Base-by-base conservation (phyloP, 2,113 vertebrate species). In the Microcebus murinus region DNA sequence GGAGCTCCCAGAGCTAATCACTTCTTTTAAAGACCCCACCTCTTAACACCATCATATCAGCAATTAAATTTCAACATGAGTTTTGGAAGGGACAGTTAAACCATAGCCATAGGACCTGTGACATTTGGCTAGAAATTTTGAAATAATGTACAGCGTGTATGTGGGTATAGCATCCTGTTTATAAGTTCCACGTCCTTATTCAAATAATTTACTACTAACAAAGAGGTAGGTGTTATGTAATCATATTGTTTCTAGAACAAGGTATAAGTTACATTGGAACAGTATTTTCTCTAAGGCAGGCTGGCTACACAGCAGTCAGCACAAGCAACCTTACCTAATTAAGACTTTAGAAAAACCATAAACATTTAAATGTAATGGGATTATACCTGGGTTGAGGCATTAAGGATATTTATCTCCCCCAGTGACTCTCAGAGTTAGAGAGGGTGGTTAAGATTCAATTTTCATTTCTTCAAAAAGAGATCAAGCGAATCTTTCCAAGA, bases 401-500 rank as follows among this genome's bases (percentile, higher is more conserved):
- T 52, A 94, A 77, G 50, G 34, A 45, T 79, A 25, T 84, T 71
- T 71, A 57, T 92, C 55, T 92, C 45, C 42, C 20, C 55, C 45
- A 42, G 31, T 79, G 85, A 25, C 70, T 76, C 48, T 76, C n/a
- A 76, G 36, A 48, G 45, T 77, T 63, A 71, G 31, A 80, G 87
- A 63, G 6, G 4, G n/a, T 95, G 42, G 61, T 55, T 91, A 81
- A 57, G 18, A 90, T 83, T 91, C n/a, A 71, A 50, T 57, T 87
- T 95, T 87, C 20, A 63, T 68, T 93, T 93, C 50, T 93, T 95
- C 39, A 73, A 25, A 57, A 76, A 91, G 5, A 82, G n/a, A 59
- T 73, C 50, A 77, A 39, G 77, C 45, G 81, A 57, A 93, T 83
- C 61, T 29, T 93, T 87, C 9, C 8, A 63, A 29, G 27, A 20